These are phyloP conservation scores for Sorex fumeus DNA, from an alignment of 2,113 vertebrate species.

Conservation along the genomic window DNA sequence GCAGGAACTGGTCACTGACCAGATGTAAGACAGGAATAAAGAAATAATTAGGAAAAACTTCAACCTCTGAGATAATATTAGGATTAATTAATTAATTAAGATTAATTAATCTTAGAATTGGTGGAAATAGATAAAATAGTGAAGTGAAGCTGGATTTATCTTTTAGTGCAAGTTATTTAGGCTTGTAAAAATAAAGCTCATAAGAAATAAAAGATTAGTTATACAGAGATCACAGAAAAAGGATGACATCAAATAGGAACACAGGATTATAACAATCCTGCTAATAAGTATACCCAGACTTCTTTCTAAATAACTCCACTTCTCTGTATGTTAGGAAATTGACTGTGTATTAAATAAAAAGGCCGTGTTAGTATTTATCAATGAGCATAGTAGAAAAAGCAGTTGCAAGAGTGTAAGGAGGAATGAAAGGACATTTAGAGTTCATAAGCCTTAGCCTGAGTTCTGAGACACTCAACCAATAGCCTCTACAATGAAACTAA, in stretches of 20 bases:
- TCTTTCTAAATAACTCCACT: neutral
- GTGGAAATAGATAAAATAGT: neutral
- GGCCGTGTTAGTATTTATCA: neutral
- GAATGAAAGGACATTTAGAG: neutral
- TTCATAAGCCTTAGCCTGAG: neutral
- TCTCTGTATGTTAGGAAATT: neutral
- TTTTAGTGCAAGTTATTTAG: neutral
- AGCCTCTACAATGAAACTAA: neutral
- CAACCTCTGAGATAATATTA: too few species aligned
- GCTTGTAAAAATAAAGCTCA: too few species aligned
- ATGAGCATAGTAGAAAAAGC: neutral
- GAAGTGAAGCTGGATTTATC: neutral
- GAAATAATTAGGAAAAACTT: too few species aligned
- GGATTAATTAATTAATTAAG: too few species aligned
- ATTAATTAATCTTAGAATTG: too few species aligned
- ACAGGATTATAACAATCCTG: neutral
- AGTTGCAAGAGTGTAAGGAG: neutral
- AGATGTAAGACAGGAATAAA: too few species aligned
- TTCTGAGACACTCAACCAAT: neutral
- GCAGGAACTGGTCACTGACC: too few species aligned
- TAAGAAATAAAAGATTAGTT: neutral
- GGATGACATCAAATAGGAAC: neutral
- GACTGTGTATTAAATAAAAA: neutral
- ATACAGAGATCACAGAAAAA: neutral
- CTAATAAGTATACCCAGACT: neutral